Percentiles rank a stretch among this genome's conserved stretches.
Conservation (phyloP, 2,113 vertebrate species). For the Brevimyrus niger region DNA sequence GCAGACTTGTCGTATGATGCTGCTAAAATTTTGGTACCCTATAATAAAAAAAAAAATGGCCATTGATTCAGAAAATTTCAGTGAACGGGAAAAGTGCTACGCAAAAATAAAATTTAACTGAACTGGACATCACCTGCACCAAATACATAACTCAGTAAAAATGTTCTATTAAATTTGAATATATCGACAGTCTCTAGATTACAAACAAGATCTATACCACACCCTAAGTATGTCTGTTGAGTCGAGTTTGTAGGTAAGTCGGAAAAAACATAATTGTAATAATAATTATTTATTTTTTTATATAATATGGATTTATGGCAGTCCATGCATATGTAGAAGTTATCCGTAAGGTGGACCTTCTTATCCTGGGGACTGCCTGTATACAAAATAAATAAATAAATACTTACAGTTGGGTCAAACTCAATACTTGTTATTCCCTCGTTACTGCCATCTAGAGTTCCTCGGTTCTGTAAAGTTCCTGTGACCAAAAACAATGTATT, state of each 20-base stretch:
- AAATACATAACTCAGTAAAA: neutral
- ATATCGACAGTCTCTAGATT: neutral
- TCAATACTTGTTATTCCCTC: conserved; percentile 77
- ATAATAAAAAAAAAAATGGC: neutral
- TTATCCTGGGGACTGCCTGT: too few species aligned
- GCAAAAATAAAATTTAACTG: neutral
- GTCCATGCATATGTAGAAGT: too few species aligned
- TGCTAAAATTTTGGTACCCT: conserved; percentile 69
- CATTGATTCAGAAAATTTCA: neutral
- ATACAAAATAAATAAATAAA: neutral
- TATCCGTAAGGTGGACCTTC: too few species aligned
- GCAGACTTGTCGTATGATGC: conserved; percentile 74
- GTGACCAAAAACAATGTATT: conserved; percentile 1
- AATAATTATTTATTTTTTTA: too few species aligned
- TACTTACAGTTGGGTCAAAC: conserved; percentile 68
- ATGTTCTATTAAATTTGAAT: neutral
- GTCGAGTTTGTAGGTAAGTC: too few species aligned
- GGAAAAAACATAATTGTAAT: neutral
- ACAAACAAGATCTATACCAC: too few species aligned
- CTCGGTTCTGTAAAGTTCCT: conserved; percentile 63
- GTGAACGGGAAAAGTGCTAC: neutral
- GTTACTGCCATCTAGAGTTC: conserved; percentile 65
- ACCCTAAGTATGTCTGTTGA: too few species aligned
- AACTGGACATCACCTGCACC: neutral
- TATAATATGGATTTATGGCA: too few species aligned